Evolutionary conservation across 2,888 invertebrate genomes (phyloP).

Genomic region (Eupithecia centaureata): DNA sequence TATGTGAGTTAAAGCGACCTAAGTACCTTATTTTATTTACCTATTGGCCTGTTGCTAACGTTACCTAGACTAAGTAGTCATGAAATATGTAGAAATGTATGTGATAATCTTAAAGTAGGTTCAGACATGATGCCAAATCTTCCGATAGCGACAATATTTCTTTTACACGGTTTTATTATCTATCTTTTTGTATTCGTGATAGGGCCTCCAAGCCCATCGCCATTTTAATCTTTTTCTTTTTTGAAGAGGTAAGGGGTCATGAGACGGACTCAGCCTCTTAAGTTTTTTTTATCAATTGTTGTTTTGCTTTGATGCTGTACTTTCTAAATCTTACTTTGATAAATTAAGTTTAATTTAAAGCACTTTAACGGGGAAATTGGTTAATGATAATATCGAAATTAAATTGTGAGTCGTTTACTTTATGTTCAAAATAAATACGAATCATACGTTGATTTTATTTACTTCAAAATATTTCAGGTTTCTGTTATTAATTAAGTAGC

Average conservation of each 20-base stretch:
- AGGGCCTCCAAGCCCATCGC: conserved; percentile 59
- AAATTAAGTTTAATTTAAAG: conserved; percentile 32
- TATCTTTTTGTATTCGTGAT: neutral
- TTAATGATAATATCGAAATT: neutral
- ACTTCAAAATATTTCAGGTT: too few species aligned
- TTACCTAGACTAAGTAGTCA: too few species aligned
- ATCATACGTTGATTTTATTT: too few species aligned
- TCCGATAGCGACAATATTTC: neutral
- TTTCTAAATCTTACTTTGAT: conserved; percentile 75
- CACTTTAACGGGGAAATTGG: conserved; percentile 39
- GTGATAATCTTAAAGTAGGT: neutral
- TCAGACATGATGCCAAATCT: neutral
- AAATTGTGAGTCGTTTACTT: too few species aligned
- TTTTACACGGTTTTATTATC: neutral
- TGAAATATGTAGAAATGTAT: too few species aligned
- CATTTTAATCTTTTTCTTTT: conserved; percentile 60
- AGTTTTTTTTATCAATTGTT: conserved; percentile 66
- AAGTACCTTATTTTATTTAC: too few species aligned
- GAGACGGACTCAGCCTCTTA: conserved; percentile 49
- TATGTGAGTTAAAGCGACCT: too few species aligned
- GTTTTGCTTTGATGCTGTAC: conserved; percentile 59
- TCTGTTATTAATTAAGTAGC: too few species aligned
- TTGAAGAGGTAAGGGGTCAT: conserved; percentile 70
- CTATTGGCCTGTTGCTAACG: too few species aligned
- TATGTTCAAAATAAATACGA: too few species aligned